Conservation (phyloP, 2,888 invertebrate species). For the Geophilus truncorum region DNA sequence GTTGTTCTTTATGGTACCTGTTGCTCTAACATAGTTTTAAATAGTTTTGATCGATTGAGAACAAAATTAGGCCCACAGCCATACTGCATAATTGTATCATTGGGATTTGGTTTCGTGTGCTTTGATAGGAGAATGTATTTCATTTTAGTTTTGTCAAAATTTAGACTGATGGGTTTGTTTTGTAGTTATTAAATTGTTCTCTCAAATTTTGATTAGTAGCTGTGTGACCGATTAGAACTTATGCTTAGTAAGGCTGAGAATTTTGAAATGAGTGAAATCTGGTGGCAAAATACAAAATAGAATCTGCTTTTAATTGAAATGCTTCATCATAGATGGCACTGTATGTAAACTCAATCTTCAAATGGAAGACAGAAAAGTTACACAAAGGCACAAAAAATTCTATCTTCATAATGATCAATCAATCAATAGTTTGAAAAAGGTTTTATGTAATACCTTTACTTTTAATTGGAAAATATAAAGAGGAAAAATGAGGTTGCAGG, state of each 20-base stretch:
- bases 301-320: background rate
- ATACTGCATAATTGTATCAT: background rate
- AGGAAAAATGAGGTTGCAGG: background rate
- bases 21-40: background rate
- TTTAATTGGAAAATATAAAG: background rate
- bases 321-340: background rate
- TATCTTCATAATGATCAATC: too few relatives aligned
- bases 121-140: background rate
- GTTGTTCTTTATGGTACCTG: background rate
- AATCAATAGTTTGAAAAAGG: background rate
- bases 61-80: conserved; percentile 18
- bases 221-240: background rate
- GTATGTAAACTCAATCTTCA: too few relatives aligned
- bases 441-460: background rate
- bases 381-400: too few relatives aligned
- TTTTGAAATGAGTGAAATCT: background rate
- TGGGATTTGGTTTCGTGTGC: background rate
- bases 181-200: background rate
- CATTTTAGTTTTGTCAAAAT: background rate
- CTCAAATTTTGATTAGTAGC: background rate
- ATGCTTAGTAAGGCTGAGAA: background rate
- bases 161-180: background rate
- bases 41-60: background rate
- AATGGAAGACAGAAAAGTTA: too few relatives aligned
- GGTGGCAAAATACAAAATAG: background rate